phyloP scores from a whole-genome alignment of 2,888 invertebrate species.

The Didymodactylos carnosus region DNA sequence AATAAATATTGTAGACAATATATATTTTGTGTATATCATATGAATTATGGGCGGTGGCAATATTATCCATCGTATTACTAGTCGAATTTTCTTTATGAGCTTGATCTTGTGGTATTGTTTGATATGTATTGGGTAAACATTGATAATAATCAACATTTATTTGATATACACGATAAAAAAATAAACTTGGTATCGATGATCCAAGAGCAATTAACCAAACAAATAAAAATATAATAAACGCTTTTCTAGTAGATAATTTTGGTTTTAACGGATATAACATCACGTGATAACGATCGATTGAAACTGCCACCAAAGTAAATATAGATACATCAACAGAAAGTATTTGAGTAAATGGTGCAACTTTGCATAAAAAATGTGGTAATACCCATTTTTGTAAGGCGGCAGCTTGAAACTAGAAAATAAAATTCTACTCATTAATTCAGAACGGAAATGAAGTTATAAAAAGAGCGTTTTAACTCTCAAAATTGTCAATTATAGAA shows the following conservation, averaged over 20 bases:
- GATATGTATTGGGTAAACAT: not conserved
- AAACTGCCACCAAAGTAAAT: constrained; percentile 64
- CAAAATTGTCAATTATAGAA: too few species aligned
- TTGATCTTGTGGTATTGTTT: not conserved
- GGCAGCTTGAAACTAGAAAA: constrained; percentile 42
- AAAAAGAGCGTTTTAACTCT: too few species aligned
- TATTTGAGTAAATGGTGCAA: constrained; percentile 67
- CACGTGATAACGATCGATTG: constrained; percentile 55
- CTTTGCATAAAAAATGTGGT: constrained; percentile 64
- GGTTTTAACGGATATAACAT: constrained; percentile 42
- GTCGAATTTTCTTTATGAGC: constrained; percentile 9
- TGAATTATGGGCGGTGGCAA: constrained; percentile 18
- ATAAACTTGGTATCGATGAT: constrained; percentile 43
- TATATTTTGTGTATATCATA: not conserved
- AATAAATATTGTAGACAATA: not conserved
- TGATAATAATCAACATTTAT: constrained; percentile 9
- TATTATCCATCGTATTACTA: constrained; percentile 26
- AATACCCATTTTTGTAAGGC: constrained; percentile 64
- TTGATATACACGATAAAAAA: constrained; percentile 20
- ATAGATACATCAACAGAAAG: constrained; percentile 70
- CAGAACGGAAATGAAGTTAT: not conserved
- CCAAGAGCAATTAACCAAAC: constrained; percentile 53
- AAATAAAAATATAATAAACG: constrained; percentile 50
- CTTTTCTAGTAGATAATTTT: constrained; percentile 47
- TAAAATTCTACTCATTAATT: too few species aligned